Base-by-base conservation (phyloP, 2,888 invertebrate genomes). In the Drosophila paranaensis region DNA sequence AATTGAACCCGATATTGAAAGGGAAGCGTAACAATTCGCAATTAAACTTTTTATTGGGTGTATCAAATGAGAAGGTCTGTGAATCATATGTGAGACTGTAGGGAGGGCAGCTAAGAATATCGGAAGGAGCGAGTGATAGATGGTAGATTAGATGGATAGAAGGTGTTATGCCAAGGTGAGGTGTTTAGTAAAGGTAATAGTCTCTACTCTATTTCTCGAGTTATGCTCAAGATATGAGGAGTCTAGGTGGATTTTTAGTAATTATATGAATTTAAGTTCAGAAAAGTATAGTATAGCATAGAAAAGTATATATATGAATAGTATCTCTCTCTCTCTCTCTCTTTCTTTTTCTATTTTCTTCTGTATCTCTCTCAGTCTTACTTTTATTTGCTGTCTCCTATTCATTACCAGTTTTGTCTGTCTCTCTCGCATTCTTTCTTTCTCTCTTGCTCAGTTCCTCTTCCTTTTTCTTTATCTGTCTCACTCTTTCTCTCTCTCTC, bases 41-140 rank as follows among this genome's bases (percentile, higher is more conserved):
- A 63, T 73, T 57, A 39, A 65, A 77, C 45, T 69, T 60, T 63
- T 73, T 55, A 77, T 63, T n/a, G 46, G 42, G 50, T 63, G 74
- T 63, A 43, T 50, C 69, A 9, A 77, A 77, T 60, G 13, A 11
- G n/a, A 30, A 54, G 35, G 20, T 25, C 14, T 20, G 16, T 11
- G 25, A 25, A 50, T 14, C 11, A 5, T 16, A 16, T n/a, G 14
- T 27, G 33, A 11, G n/a, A n/a, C n/a, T n/a, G 10, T 35, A 2
- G 8, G 14, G 10, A 33, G 10, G 48, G 0, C 3, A 14, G 20
- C 20, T 20, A 20, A 20, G 25, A 0, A 8, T 30, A 42, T 30
- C 9, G 5, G 16, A 2, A 16, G 5, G 13, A 30, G 10, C 14
- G 9, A 33, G 9, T 25, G 9, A n/a, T 3, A 40, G 39, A 2